Conservation (phyloP, 2,797 vertebrate species). For the Myiothlypis coronata region DNA sequence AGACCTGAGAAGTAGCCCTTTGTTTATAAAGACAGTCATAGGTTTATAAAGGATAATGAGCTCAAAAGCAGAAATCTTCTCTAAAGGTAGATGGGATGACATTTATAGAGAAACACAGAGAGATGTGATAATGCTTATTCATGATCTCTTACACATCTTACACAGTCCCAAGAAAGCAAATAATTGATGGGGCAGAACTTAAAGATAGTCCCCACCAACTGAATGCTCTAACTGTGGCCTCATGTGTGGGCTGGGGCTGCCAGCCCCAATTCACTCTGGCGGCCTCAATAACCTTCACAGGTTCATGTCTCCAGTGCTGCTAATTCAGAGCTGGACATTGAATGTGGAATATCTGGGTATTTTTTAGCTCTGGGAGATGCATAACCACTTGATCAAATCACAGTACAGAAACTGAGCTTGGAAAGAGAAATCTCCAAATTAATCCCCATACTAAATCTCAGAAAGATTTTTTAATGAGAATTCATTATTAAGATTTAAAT, state of each 20-base stretch:
- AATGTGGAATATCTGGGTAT: not conserved
- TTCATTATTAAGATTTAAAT: not conserved
- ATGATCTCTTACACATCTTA: not conserved
- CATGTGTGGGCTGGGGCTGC: not conserved
- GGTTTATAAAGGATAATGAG: not conserved
- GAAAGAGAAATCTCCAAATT: not conserved
- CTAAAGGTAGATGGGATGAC: not conserved
- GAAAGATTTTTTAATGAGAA: not conserved
- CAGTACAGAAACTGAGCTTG: not conserved
- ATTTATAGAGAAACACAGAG: not conserved
- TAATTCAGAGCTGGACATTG: not conserved
- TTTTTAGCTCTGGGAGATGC: not conserved
- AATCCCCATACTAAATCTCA: not conserved
- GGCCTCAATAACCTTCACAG: not conserved
- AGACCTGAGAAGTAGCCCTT: not conserved
- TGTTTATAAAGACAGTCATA: not conserved
- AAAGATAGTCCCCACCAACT: not conserved
- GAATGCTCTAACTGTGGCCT: not conserved
- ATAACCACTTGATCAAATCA: not conserved
- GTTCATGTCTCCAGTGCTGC: not conserved
- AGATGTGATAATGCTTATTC: not conserved
- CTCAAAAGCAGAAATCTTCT: not conserved
- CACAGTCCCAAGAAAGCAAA: not conserved
- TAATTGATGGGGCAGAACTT: not conserved
- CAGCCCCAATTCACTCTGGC: not conserved